These are phyloP conservation scores for Aphidoletes aphidimyza DNA, from an alignment of 2,888 invertebrate genomes.

Conservation along the genomic window DNA sequence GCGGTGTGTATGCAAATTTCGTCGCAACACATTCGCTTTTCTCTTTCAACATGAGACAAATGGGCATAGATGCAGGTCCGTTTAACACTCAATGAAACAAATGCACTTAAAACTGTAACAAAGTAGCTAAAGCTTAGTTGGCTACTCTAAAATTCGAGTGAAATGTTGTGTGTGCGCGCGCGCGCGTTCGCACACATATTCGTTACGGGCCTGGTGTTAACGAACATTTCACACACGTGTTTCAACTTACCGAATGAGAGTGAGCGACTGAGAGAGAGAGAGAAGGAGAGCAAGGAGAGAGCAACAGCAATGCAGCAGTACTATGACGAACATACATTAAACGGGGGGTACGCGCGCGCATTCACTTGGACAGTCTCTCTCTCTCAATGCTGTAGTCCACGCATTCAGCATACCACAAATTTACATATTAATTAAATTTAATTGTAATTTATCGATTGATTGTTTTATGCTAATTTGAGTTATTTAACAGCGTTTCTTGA, in stretches of 20 bases:
- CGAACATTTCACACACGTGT: conserved; percentile 34
- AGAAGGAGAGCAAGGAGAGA: neutral
- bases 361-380: neutral
- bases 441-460: conserved; percentile 54
- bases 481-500: conserved; percentile 48
- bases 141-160: no score
- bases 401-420: conserved; percentile 28
- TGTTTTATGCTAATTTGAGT: conserved; percentile 49
- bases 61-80: no score
- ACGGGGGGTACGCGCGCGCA: neutral
- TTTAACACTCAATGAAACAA: neutral
- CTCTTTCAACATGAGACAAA: no score
- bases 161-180: no score
- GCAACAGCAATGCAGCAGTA: no score
- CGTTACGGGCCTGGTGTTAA: neutral
- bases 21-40: neutral
- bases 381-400: neutral
- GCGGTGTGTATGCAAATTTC: conserved; percentile 26
- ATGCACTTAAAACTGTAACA: no score
- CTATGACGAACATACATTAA: no score
- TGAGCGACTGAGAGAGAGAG: neutral
- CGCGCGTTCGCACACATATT: no score
- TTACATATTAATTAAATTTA: conserved; percentile 54
- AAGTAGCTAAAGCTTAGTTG: no score
- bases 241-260: neutral